Percentiles rank a stretch among this genome's conserved stretches.
Evolutionary conservation across 2,797 vertebrate species (phyloP).

Genomic region (Lacerta agilis): DNA sequence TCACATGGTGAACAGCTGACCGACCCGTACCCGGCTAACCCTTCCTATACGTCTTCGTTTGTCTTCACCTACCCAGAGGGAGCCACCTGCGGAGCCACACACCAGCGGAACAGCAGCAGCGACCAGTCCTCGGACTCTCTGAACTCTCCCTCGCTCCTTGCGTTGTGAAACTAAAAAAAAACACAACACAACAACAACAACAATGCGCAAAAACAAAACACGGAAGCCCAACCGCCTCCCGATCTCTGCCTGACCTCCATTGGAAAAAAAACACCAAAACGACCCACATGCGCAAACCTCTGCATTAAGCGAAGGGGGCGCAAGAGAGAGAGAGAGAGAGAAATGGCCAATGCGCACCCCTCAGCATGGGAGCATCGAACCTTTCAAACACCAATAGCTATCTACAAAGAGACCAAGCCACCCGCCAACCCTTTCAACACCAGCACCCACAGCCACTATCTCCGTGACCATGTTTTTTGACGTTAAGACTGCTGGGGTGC

Average conservation of each 20-base stretch:
- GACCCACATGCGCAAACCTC: slow-evolving; percentile 28
- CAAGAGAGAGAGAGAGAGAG: slow-evolving; percentile 25
- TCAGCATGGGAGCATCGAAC: neutral
- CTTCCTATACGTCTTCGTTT: slow-evolving; percentile 99
- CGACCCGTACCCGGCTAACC: slow-evolving; percentile 89
- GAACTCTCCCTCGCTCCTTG: slow-evolving; percentile 96
- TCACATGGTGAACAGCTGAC: slow-evolving; percentile 86
- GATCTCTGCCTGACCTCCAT: slow-evolving; percentile 24
- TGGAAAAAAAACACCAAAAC: no score
- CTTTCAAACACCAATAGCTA: neutral
- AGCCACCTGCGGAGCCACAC: slow-evolving; percentile 90
- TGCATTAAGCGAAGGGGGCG: slow-evolving; percentile 2
- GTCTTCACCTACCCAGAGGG: slow-evolving; percentile 99
- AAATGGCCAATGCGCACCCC: slow-evolving; percentile 20
- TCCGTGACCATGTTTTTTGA: neutral
- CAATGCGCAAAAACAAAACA: no score
- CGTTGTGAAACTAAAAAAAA: slow-evolving; percentile 82
- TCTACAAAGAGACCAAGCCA: neutral
- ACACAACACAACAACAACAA: no score
- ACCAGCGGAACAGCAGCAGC: slow-evolving; percentile 97
- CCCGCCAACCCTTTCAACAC: neutral
- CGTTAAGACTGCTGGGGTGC: neutral
- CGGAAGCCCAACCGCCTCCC: neutral
- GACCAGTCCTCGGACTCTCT: slow-evolving; percentile 98
- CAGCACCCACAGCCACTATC: neutral